Base-by-base conservation (phyloP, 1,140 invertebrate genomes). In the Uloborus diversus region DNA sequence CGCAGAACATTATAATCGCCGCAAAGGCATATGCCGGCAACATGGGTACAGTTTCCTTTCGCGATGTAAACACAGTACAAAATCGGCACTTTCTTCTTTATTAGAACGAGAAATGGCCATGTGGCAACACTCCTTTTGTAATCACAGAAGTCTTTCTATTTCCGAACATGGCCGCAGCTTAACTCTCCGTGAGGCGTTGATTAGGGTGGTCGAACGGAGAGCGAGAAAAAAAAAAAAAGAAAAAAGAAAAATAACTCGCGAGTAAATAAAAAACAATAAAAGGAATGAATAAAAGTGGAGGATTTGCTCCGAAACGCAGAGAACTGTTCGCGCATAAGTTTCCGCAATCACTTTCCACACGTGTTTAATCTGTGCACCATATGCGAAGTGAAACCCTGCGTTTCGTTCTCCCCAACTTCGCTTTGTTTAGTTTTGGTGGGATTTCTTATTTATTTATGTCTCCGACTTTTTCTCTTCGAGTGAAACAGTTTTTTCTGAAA, bases 291-390 rank as follows among this genome's bases (percentile, higher is more conserved):
- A n/a, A 23, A 68, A 49, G 53, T 28, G 47, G 65, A 68, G 30
- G 37, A 51, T 53, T 68, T 30, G 23, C 42, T 5, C 27, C 51
- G 25, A 23, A 70, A 70, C 37, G 49, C 49, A 27, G 51, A 32
- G 25, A 35, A 61, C 35, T 73, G 69, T 73, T 73, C 61, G 57
- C 35, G 69, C 69, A 73, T 73, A 73, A 73, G 69, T 73, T 73
- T 73, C 53, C 56, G 56, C 56, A 61, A 73, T 73, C 61, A 61
- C 57, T 30, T 57, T n/a, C 47, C 56, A 73, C 69, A 73, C 69
- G 69, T 73, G 69, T 57, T 33, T 73, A 61, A 73, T 73, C 69
- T 73, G 69, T 32, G 35, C 27, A 61, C 69, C 69, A 73, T 49
- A 73, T 73, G 69, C 51, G 53, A 11, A 28, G 11, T 30, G 25